Percentiles rank a stretch among this genome's conserved stretches.
Evolutionary conservation across 2,888 invertebrate genomes (phyloP).

Genomic region (Campoletis raptor): DNA sequence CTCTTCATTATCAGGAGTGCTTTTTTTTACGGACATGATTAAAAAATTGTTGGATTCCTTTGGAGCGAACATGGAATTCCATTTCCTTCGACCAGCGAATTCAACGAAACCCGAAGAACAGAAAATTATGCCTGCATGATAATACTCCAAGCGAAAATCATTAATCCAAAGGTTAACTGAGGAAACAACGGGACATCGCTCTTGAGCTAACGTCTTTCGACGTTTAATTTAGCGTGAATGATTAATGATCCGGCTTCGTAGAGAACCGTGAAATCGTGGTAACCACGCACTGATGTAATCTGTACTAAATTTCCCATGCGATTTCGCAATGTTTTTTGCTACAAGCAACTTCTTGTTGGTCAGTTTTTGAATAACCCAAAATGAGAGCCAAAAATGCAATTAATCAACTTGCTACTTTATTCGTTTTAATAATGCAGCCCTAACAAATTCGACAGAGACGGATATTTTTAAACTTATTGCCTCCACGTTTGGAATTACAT

Average conservation of each 20-base stretch:
- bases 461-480: background rate
- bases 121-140: background rate
- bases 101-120: background rate
- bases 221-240: slow-evolving; percentile 45
- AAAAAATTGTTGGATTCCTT: slow-evolving; percentile 12
- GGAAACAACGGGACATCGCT: slow-evolving; percentile 6
- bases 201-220: background rate
- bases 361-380: background rate
- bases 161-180: slow-evolving; percentile 44
- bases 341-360: background rate
- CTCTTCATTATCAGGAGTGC: slow-evolving; percentile 24
- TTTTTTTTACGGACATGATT: slow-evolving; percentile 3
- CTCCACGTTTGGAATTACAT: background rate
- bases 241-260: slow-evolving; percentile 31
- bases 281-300: background rate
- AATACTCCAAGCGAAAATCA: slow-evolving; percentile 29
- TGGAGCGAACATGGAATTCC: background rate
- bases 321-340: background rate
- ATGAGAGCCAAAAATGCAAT: background rate
- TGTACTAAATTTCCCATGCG: background rate
- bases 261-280: slow-evolving; percentile 1
- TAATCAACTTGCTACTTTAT: background rate
- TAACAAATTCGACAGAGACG: background rate
- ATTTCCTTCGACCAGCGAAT: background rate
- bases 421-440: background rate